These are phyloP conservation scores for Rhysida immarginata DNA, from an alignment of 1,140 invertebrate genomes.

Conservation along the genomic window DNA sequence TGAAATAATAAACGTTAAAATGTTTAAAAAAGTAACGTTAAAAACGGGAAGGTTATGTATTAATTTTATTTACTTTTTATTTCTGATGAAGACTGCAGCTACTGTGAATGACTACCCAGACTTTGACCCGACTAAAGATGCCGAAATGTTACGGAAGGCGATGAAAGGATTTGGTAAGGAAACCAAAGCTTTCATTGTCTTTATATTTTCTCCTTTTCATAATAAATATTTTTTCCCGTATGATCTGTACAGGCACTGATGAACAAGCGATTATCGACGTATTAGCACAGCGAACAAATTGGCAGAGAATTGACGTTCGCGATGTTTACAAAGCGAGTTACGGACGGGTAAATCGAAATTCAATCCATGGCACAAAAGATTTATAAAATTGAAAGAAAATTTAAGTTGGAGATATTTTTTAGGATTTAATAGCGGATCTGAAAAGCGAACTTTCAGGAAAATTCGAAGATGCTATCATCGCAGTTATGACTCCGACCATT, in stretches of 20 bases:
- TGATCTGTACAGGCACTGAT: constrained; percentile 80
- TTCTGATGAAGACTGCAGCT: too few species aligned
- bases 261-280: constrained; percentile 84
- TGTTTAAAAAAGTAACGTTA: too few species aligned
- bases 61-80: too few species aligned
- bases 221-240: background rate
- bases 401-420: too few species aligned
- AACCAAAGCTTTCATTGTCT: constrained; percentile 2
- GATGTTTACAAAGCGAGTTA: constrained; percentile 83
- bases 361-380: too few species aligned
- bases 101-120: constrained; percentile 18
- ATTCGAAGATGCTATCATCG: constrained; percentile 60
- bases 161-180: constrained; percentile 62
- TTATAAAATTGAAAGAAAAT: too few species aligned
- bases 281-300: constrained; percentile 67
- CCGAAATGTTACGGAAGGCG: constrained; percentile 68
- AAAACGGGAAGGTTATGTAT: too few species aligned
- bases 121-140: constrained; percentile 77
- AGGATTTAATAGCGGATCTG: constrained; percentile 55
- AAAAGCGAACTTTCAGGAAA: constrained; percentile 57
- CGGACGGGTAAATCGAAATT: too few species aligned
- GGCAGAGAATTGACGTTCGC: constrained; percentile 77
- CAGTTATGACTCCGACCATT: constrained; percentile 47
- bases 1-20: too few species aligned
- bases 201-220: background rate